A percentile compares a stretch with the other conserved stretches of the same genome.
Conservation (phyloP, 1,140 invertebrate species). For the Stegodyphus mimosarum region DNA sequence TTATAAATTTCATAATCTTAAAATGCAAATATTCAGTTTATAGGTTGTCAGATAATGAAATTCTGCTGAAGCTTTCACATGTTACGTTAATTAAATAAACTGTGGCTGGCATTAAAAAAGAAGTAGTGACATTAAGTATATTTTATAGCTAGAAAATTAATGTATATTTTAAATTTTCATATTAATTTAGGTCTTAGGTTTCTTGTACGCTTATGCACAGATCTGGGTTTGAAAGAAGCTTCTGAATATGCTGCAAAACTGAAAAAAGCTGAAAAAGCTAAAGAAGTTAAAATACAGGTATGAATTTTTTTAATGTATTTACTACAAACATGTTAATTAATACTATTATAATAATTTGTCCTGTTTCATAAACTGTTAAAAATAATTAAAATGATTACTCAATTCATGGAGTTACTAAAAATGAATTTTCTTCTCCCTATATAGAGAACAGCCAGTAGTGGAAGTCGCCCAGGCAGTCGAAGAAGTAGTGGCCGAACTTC, state of each 20-base stretch:
- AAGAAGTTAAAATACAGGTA: constrained; percentile 74
- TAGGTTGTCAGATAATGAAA: too few species aligned
- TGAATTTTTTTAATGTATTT: constrained; percentile 46
- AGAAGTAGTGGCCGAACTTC: constrained; percentile 67
- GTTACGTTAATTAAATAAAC: too few species aligned
- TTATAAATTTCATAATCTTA: too few species aligned
- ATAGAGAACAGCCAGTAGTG: constrained; percentile 68
- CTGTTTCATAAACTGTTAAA: background rate
- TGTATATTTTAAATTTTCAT: too few species aligned
- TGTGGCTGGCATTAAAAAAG: too few species aligned
- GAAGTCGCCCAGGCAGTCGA: constrained; percentile 65
- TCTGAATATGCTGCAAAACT: constrained; percentile 82
- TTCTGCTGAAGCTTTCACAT: too few species aligned
- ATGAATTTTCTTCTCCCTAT: constrained; percentile 40
- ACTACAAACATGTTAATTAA: background rate
- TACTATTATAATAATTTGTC: background rate
- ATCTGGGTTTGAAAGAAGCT: constrained; percentile 84
- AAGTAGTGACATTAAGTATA: too few species aligned
- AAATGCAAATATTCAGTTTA: too few species aligned
- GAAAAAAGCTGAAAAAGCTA: constrained; percentile 84
- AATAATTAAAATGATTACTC: background rate
- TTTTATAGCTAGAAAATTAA: too few species aligned
- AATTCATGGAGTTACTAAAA: background rate
- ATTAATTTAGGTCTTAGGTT: constrained; percentile 77
- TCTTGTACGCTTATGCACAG: constrained; percentile 82